Conservation (phyloP, 2,797 vertebrate species). For the Schizopygopsis pylzovi region DNA sequence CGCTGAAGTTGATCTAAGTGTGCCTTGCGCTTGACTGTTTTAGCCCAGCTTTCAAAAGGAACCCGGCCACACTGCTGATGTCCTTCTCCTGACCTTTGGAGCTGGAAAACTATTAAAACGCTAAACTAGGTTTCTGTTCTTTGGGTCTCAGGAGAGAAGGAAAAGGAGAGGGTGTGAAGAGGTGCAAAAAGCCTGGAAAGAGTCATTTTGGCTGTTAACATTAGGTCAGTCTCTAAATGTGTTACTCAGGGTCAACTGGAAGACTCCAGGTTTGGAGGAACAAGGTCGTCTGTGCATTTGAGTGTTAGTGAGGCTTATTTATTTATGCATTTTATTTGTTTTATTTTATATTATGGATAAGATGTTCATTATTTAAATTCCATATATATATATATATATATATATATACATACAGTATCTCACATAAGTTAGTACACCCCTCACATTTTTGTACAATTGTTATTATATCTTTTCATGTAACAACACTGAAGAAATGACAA, state of each 20-base stretch:
- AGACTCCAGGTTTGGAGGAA: slow-evolving; percentile 27
- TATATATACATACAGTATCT: too few species aligned
- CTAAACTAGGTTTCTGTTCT: slow-evolving; percentile 59
- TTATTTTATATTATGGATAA: neutral
- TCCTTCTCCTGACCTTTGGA: slow-evolving; percentile 52
- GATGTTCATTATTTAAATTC: neutral
- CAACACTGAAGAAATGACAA: too few species aligned
- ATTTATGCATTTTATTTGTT: neutral
- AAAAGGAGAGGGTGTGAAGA: slow-evolving; percentile 54
- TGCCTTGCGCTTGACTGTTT: neutral
- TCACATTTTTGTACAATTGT: too few species aligned
- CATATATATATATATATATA: too few species aligned
- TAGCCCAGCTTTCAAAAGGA: slow-evolving; percentile 30
- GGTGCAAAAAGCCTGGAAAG: slow-evolving; percentile 52
- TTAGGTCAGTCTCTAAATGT: slow-evolving; percentile 42
- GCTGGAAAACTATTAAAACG: slow-evolving; percentile 53
- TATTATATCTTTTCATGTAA: too few species aligned
- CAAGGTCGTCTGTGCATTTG: slow-evolving; percentile 11
- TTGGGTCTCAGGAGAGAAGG: slow-evolving; percentile 33
- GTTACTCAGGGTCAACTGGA: slow-evolving; percentile 36
- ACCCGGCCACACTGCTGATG: neutral
- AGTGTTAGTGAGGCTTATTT: neutral
- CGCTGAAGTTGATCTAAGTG: slow-evolving; percentile 19
- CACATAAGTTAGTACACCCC: too few species aligned
- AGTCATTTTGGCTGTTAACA: slow-evolving; percentile 49